These are phyloP conservation scores for Drosophila greeni DNA, from an alignment of 2,888 invertebrate genomes.

Conservation along the genomic window DNA sequence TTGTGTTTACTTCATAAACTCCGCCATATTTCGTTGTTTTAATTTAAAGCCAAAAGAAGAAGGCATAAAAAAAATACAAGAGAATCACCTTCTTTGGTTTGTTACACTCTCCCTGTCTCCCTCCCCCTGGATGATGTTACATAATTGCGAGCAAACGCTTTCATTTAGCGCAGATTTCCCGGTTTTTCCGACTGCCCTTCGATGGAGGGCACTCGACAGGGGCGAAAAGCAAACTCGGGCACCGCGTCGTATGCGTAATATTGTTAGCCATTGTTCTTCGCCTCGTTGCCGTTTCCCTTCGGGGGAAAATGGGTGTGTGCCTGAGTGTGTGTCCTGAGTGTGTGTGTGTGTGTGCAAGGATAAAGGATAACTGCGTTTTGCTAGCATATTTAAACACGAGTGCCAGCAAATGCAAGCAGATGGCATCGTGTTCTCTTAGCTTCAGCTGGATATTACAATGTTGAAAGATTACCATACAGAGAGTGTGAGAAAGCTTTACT, in stretches of 20 bases:
- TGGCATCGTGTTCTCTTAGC: background rate
- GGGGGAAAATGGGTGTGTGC: conserved; percentile 41
- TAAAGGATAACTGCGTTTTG: conserved; percentile 19
- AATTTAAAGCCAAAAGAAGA: conserved; percentile 62
- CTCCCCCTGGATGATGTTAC: conserved; percentile 40
- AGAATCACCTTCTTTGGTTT: conserved; percentile 19
- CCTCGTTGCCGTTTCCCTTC: conserved; percentile 33
- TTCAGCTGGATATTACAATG: background rate
- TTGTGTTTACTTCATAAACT: conserved; percentile 49
- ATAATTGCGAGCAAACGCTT: conserved; percentile 58
- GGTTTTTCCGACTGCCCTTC: conserved; percentile 17
- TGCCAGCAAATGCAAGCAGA: conserved; percentile 28
- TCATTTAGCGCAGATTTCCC: conserved; percentile 47
- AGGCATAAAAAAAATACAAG: conserved; percentile 14
- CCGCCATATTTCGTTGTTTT: conserved; percentile 50
- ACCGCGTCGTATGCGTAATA: conserved; percentile 60
- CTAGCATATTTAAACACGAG: conserved; percentile 20
- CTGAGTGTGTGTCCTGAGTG: background rate
- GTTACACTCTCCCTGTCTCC: background rate
- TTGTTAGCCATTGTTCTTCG: conserved; percentile 59
- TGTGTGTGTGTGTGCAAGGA: conserved; percentile 6
- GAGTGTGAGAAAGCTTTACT: background rate
- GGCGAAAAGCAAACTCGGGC: conserved; percentile 29
- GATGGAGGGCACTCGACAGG: conserved; percentile 15
- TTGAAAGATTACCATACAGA: background rate